Evolutionary conservation across 2,888 invertebrate genomes (phyloP).

Genomic region (Drosophila villosipedis): DNA sequence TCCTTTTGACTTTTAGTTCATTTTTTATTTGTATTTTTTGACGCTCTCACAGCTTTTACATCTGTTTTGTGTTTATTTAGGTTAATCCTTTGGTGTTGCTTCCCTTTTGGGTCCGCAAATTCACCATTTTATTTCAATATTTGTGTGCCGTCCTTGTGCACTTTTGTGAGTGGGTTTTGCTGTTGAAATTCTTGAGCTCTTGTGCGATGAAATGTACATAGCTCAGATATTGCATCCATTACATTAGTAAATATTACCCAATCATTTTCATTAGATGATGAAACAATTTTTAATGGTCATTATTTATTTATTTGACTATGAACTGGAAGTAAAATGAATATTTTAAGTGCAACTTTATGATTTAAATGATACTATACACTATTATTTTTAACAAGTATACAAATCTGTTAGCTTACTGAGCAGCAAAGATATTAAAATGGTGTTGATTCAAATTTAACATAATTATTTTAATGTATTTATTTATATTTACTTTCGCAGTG

Average conservation of each 20-base stretch:
- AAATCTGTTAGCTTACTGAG: background rate
- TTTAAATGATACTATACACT: background rate
- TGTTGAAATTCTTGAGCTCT: conserved; percentile 41
- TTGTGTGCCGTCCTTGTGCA: conserved; percentile 65
- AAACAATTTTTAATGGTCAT: background rate
- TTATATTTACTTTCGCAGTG: no score
- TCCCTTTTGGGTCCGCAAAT: conserved; percentile 37
- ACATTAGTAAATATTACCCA: conserved; percentile 42
- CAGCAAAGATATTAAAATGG: background rate
- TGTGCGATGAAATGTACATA: conserved; percentile 45
- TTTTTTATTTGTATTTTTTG: conserved; percentile 25
- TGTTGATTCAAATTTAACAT: background rate
- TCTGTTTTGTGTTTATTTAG: conserved; percentile 79
- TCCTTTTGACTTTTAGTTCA: conserved; percentile 7
- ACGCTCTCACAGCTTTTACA: conserved; percentile 68
- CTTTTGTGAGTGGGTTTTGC: conserved; percentile 57
- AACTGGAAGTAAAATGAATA: background rate
- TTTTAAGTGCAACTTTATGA: background rate
- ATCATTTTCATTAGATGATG: conserved; percentile 21
- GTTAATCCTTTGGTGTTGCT: conserved; percentile 69
- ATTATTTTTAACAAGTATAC: background rate
- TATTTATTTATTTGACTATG: background rate
- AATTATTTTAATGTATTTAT: background rate
- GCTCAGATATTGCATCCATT: conserved; percentile 39
- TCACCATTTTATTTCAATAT: conserved; percentile 65